phyloP scores from a whole-genome alignment of 2,113 vertebrate species.

The Hypanus sabinus region DNA sequence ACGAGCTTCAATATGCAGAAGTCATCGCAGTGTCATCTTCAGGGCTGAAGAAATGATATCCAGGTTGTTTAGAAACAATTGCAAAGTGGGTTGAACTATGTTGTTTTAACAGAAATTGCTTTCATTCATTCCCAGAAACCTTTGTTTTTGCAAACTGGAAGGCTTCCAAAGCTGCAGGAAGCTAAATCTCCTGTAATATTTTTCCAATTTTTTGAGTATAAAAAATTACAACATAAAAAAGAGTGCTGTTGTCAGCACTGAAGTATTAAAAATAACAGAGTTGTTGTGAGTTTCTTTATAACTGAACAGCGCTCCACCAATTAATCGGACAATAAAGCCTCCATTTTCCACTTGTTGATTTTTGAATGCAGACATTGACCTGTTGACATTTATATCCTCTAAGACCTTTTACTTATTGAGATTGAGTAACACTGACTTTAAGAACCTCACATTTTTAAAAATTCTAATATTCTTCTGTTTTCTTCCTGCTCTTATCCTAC shows the following conservation, averaged over 20 bases:
- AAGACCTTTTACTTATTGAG: not conserved
- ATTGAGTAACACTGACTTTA: not conserved
- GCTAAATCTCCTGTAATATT: not conserved
- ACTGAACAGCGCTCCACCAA: not conserved
- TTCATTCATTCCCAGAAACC: conserved; percentile 4
- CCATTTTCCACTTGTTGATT: not conserved
- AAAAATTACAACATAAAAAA: conserved; percentile 3
- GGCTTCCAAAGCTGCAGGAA: not conserved
- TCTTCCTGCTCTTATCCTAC: too few species aligned
- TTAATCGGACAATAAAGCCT: not conserved
- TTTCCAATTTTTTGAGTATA: conserved; percentile 17
- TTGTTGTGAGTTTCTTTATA: not conserved
- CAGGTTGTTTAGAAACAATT: not conserved
- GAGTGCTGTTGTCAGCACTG: not conserved
- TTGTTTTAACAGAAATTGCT: not conserved
- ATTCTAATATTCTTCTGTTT: not conserved
- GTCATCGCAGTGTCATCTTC: not conserved
- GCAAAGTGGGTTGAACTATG: not conserved
- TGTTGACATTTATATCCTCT: not conserved
- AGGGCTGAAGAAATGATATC: not conserved
- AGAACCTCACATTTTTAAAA: not conserved
- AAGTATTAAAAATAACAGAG: not conserved
- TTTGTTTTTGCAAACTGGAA: not conserved
- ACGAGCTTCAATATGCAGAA: too few species aligned
- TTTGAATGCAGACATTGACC: not conserved